Conservation (phyloP, 2,797 vertebrate genomes). For the Anabas testudineus region DNA sequence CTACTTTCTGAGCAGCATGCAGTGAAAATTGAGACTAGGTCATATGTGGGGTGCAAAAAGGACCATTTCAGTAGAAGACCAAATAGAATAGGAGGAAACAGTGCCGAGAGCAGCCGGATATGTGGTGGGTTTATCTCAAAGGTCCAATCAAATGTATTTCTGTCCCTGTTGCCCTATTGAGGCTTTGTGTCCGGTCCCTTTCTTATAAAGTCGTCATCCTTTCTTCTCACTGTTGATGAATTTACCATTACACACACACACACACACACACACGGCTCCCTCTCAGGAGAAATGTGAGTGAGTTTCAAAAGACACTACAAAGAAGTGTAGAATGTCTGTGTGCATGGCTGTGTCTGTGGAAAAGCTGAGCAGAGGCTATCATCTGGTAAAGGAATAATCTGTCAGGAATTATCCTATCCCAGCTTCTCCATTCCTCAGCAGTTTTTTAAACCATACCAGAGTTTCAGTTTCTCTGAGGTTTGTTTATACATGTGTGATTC, state of each 20-base stretch:
- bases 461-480: constrained; percentile 50
- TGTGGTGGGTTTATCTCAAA: constrained; percentile 29
- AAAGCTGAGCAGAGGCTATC: constrained; percentile 71
- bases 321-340: constrained; percentile 53
- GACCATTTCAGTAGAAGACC: constrained; percentile 5
- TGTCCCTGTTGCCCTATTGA: constrained; percentile 40
- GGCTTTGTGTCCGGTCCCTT: constrained; percentile 44
- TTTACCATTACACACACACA: constrained; percentile 64
- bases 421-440: constrained; percentile 53
- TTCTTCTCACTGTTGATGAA: constrained; percentile 66
- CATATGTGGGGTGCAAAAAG: constrained; percentile 18
- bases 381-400: constrained; percentile 80
- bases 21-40: constrained; percentile 24
- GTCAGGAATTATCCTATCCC: constrained; percentile 58
- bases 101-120: constrained; percentile 41
- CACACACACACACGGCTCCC: constrained; percentile 11
- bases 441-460: constrained; percentile 29
- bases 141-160: constrained; percentile 39
- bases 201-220: constrained; percentile 39
- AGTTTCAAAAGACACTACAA: constrained; percentile 53
- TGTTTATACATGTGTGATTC: constrained; percentile 54
- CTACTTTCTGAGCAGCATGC: constrained; percentile 1
- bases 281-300: constrained; percentile 45
- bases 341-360: constrained; percentile 62
- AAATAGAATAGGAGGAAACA: constrained; percentile 30